Percentiles rank a stretch among this genome's conserved stretches.
Evolutionary conservation across 2,797 vertebrate species (phyloP).

Genomic region (Artibeus lituratus): DNA sequence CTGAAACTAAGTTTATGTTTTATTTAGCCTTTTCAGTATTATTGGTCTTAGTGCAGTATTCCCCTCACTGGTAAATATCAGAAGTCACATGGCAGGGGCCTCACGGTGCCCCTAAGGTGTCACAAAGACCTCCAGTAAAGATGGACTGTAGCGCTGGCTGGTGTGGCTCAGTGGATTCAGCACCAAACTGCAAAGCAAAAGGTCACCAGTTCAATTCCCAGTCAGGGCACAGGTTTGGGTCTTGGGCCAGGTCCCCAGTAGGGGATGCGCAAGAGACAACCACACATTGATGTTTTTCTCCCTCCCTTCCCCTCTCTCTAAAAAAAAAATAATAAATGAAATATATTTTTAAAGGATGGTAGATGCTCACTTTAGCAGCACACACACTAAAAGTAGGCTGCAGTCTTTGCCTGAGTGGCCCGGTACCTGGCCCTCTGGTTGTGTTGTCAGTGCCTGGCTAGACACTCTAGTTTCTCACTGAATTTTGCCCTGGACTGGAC

Average conservation of each 20-base stretch:
- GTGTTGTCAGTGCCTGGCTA: not conserved
- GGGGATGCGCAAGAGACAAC: too few relatives aligned
- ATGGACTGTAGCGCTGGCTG: not conserved
- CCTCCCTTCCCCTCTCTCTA: too few relatives aligned
- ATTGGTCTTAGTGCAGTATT: not conserved
- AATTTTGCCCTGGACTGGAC: conserved; percentile 23
- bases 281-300: too few relatives aligned
- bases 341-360: too few relatives aligned
- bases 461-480: not conserved
- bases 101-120: not conserved
- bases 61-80: not conserved
- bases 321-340: too few relatives aligned
- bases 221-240: too few relatives aligned
- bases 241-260: too few relatives aligned
- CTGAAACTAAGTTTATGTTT: not conserved
- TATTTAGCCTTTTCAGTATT: not conserved
- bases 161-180: too few relatives aligned
- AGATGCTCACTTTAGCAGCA: not conserved
- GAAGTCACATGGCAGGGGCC: not conserved
- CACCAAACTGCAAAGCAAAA: too few relatives aligned
- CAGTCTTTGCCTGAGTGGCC: not conserved
- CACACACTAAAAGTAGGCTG: not conserved
- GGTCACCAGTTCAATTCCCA: too few relatives aligned
- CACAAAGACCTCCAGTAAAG: not conserved
- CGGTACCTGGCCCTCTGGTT: not conserved